Conservation (phyloP, 2,113 vertebrate species). For the Etheostoma cragini region DNA sequence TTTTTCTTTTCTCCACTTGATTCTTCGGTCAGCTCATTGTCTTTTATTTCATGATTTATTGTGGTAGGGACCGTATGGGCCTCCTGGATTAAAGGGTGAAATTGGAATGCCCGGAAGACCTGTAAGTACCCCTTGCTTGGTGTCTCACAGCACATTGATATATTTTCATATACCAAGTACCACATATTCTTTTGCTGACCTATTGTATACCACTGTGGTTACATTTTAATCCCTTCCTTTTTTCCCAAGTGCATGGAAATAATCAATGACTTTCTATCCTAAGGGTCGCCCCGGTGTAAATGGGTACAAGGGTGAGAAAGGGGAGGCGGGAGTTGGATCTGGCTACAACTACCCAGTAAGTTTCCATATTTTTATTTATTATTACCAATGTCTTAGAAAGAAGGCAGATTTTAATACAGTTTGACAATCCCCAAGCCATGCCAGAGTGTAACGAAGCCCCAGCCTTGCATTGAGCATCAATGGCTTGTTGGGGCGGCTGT, state of each 20-base stretch:
- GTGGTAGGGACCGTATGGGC: slow-evolving; percentile 87
- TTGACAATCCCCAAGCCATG: not conserved
- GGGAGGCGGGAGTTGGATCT: slow-evolving; percentile 80
- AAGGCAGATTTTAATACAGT: not conserved
- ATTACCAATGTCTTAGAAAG: not conserved
- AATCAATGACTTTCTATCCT: slow-evolving; percentile 10
- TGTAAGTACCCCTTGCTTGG: slow-evolving; percentile 64
- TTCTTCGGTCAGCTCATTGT: not conserved
- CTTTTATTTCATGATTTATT: slow-evolving; percentile 14
- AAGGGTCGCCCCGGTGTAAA: slow-evolving; percentile 96
- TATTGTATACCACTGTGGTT: not conserved
- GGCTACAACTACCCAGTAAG: slow-evolving; percentile 86
- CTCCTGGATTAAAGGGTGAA: slow-evolving; percentile 92
- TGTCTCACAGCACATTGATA: not conserved
- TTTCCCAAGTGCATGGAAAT: not conserved
- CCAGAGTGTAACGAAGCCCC: not conserved
- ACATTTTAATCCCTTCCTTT: not conserved
- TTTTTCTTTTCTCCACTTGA: not conserved
- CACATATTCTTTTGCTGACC: not conserved
- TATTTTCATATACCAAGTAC: not conserved
- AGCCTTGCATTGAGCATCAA: not conserved
- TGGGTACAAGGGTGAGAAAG: slow-evolving; percentile 95
- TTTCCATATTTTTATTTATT: not conserved
- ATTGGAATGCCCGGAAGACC: slow-evolving; percentile 97
- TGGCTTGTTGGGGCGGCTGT: too few species aligned